A percentile compares a stretch with the other conserved stretches of the same genome.
phyloP scores from a whole-genome alignment of 35 echinoderm and acorn worm genomes.

The Hemicentrotus pulcherrimus region DNA sequence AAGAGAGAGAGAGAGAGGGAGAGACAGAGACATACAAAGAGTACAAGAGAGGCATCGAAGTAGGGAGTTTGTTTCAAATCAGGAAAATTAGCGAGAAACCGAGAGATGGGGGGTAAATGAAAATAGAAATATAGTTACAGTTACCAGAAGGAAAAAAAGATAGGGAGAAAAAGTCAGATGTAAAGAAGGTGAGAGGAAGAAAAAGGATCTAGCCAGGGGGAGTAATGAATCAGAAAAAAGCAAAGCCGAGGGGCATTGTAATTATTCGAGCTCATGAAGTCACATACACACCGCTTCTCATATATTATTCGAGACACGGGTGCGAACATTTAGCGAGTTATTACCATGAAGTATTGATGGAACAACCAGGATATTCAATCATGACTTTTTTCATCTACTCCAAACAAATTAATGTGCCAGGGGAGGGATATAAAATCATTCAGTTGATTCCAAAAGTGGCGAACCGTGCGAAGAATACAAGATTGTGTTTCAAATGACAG shows the following conservation, averaged over 20 bases:
- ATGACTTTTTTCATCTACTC: not conserved
- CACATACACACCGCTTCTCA: not conserved
- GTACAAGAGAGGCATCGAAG: no score
- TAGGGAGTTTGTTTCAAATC: no score
- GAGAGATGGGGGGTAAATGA: not conserved
- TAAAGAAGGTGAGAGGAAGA: not conserved
- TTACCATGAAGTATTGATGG: not conserved
- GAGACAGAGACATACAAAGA: no score
- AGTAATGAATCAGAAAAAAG: not conserved
- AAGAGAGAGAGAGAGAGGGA: no score
- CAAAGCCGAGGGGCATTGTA: not conserved
- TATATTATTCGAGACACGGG: not conserved
- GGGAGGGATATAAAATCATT: not conserved
- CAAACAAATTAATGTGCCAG: not conserved
- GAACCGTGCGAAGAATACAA: no score
- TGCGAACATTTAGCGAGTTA: not conserved
- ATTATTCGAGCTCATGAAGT: not conserved
- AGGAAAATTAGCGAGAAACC: no score
- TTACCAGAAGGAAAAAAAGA: not conserved
- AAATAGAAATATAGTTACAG: not conserved
- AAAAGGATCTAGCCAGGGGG: not conserved
- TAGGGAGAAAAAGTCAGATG: not conserved
- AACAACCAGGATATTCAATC: not conserved
- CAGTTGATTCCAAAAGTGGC: not conserved
- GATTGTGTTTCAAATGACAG: no score